Evolutionary conservation across 2,113 vertebrate genomes (phyloP).

Genomic region (Eudyptes chrysolophus): DNA sequence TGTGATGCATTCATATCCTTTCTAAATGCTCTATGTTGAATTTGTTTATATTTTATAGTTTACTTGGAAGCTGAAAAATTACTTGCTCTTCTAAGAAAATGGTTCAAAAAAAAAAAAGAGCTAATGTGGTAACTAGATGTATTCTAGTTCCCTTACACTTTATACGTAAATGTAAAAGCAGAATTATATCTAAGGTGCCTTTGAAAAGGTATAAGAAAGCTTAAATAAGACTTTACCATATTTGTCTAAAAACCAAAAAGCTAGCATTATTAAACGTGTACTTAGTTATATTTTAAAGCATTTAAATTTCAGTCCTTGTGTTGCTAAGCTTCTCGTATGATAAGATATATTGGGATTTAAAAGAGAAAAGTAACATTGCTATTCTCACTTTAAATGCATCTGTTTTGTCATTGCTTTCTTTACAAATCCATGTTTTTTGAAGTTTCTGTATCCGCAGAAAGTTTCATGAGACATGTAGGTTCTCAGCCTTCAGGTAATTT

Average conservation of each 20-base stretch:
- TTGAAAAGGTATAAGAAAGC: not conserved
- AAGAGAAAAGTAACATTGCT: conserved; percentile 2
- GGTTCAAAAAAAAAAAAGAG: not conserved
- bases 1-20: not conserved
- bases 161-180: not conserved
- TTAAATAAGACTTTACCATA: not conserved
- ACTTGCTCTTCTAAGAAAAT: not conserved
- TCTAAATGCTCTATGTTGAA: not conserved
- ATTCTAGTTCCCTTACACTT: not conserved
- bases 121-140: not conserved
- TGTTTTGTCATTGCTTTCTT: conserved; percentile 43
- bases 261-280: not conserved
- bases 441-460: not conserved
- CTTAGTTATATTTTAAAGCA: conserved; percentile 30
- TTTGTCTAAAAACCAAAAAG: not conserved
- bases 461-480: not conserved
- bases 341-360: conserved; percentile 55
- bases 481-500: not conserved
- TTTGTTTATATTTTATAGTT: not conserved
- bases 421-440: not conserved
- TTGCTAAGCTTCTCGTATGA: conserved; percentile 21
- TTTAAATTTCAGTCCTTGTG: conserved; percentile 4
- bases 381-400: conserved; percentile 10
- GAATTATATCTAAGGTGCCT: not conserved
- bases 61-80: not conserved